phyloP scores from a whole-genome alignment of 2,113 vertebrate genomes.

The Psilopogon haemacephalus region DNA sequence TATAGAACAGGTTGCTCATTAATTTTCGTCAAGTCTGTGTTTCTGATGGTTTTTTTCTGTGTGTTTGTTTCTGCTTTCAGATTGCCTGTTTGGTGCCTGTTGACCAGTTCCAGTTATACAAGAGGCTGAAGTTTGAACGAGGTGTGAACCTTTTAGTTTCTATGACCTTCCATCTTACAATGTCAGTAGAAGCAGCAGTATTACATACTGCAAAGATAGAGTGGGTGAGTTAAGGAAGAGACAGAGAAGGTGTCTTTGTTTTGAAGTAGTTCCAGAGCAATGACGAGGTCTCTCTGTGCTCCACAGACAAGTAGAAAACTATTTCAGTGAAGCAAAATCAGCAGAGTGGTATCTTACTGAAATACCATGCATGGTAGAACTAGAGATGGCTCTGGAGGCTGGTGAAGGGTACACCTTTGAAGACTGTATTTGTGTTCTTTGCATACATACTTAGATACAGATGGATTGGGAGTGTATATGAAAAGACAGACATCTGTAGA shows the following conservation, averaged over 20 bases:
- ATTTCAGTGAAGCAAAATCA: neutral
- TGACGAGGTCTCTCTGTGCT: neutral
- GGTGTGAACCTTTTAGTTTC: constrained; percentile 71
- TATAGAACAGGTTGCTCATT: neutral
- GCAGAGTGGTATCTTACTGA: neutral
- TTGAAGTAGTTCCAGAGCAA: neutral
- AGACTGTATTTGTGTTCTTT: neutral
- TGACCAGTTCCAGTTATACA: constrained; percentile 87
- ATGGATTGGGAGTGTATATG: neutral
- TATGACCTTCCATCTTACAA: neutral
- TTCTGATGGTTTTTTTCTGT: constrained; percentile 7
- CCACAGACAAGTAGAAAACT: neutral
- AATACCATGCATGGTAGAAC: neutral
- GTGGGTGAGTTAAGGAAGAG: neutral
- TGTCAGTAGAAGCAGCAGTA: neutral
- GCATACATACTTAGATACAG: neutral
- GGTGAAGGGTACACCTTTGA: neutral
- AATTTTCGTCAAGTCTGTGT: neutral
- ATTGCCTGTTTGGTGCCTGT: constrained; percentile 83
- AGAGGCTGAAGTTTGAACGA: constrained; percentile 90
- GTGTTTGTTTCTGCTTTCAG: constrained; percentile 78
- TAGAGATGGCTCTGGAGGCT: neutral
- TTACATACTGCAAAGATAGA: neutral
- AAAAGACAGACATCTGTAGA: constrained; percentile 8
- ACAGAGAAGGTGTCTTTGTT: neutral